A percentile compares a stretch with the other conserved stretches of the same genome.
Conservation (phyloP, 2,113 vertebrate species). For the Zootoca vivipara region DNA sequence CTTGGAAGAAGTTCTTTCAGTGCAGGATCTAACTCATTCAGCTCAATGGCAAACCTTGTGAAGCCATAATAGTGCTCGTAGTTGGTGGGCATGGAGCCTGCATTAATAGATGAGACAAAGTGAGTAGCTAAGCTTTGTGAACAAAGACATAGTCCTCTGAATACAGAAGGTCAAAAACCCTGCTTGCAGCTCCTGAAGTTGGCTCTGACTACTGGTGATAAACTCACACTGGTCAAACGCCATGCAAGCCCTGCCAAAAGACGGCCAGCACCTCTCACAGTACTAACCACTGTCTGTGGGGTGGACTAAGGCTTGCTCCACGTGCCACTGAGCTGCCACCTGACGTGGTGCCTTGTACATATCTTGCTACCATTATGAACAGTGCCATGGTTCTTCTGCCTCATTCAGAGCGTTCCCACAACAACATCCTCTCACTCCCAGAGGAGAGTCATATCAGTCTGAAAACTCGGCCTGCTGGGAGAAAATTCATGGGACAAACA, state of each 20-base stretch:
- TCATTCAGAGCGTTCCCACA: background rate
- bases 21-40: constrained; percentile 95
- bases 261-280: too few species aligned
- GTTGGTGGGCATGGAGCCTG: constrained; percentile 97
- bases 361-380: background rate
- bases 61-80: constrained; percentile 98
- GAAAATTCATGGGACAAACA: background rate
- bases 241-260: background rate
- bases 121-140: background rate
- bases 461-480: background rate
- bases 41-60: constrained; percentile 96
- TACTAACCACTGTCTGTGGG: background rate
- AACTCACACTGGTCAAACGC: background rate
- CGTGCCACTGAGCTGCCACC: background rate
- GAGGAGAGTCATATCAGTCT: background rate
- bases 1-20: constrained; percentile 91
- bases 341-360: background rate
- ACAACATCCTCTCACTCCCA: too few species aligned
- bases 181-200: background rate
- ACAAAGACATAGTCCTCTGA: background rate
- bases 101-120: constrained; percentile 34
- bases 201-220: background rate
- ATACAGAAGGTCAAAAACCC: background rate
- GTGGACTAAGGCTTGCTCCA: background rate
- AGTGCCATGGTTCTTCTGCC: background rate